Conservation (phyloP, 2,888 invertebrate species). For the Caenorhabditis uteleia region DNA sequence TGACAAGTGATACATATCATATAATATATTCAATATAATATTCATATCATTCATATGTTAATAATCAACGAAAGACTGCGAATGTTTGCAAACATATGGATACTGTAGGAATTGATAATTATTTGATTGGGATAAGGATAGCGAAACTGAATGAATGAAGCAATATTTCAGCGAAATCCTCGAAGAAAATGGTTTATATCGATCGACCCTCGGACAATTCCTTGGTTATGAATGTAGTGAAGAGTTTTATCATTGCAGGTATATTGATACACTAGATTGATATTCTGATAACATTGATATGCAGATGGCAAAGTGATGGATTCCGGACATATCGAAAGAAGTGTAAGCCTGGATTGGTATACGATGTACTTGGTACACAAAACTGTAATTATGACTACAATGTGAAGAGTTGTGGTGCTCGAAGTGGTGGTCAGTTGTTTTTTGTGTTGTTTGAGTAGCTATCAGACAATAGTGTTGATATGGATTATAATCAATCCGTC, state of each 20-base stretch:
- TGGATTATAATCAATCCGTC: no score
- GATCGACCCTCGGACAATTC: conserved; percentile 66
- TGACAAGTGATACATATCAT: no score
- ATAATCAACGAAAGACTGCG: neutral
- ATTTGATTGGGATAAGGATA: neutral
- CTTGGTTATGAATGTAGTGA: conserved; percentile 67
- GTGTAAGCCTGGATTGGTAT: conserved; percentile 64
- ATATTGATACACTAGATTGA: neutral
- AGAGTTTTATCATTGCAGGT: conserved; percentile 66
- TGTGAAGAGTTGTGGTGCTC: conserved; percentile 63
- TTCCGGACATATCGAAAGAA: conserved; percentile 66
- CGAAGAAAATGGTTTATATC: conserved; percentile 55
- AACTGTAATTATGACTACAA: conserved; percentile 70
- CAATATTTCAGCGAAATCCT: conserved; percentile 47
- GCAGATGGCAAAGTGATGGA: conserved; percentile 65
- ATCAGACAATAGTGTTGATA: no score
- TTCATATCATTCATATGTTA: no score
- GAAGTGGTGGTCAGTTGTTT: conserved; percentile 31
- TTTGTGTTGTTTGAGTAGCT: no score
- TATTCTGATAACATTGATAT: neutral
- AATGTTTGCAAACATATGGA: no score
- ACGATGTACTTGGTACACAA: conserved; percentile 67
- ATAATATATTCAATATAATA: no score
- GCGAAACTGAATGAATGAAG: neutral
- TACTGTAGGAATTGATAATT: neutral